Percentiles rank a stretch among this genome's conserved stretches.
These are phyloP conservation scores for Tricholaema leucomelas DNA, from an alignment of 2,113 vertebrate species.

Conservation along the genomic window DNA sequence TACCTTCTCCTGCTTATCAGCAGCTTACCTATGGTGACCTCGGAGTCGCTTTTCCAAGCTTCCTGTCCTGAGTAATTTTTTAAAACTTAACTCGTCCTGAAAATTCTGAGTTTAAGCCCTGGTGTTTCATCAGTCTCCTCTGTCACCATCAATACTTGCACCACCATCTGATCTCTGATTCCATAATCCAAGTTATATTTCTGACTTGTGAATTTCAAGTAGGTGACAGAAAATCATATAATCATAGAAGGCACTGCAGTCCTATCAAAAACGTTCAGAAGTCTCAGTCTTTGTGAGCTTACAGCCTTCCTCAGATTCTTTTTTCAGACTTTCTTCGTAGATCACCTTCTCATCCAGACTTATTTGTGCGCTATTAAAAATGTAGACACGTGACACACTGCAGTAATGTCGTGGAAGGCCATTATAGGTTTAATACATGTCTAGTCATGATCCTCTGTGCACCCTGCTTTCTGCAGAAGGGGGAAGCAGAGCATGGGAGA, in stretches of 20 bases:
- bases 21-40: background rate
- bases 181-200: background rate
- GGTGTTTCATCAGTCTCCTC: background rate
- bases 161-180: background rate
- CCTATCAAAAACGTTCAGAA: background rate
- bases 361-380: background rate
- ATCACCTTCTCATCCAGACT: background rate
- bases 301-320: background rate
- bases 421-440: too few species aligned
- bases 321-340: background rate
- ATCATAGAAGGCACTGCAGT: background rate
- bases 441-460: too few species aligned
- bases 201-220: background rate
- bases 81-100: background rate
- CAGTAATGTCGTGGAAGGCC: background rate
- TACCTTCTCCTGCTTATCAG: background rate
- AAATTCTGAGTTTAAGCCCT: background rate
- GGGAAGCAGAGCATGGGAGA: too few species aligned
- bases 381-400: background rate
- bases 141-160: background rate
- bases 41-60: background rate
- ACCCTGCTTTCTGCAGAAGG: too few species aligned
- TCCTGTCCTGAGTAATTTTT: background rate
- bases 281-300: background rate
- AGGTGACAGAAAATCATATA: background rate